Conservation (phyloP, 2,888 invertebrate species). For the Brachyptera risi region DNA sequence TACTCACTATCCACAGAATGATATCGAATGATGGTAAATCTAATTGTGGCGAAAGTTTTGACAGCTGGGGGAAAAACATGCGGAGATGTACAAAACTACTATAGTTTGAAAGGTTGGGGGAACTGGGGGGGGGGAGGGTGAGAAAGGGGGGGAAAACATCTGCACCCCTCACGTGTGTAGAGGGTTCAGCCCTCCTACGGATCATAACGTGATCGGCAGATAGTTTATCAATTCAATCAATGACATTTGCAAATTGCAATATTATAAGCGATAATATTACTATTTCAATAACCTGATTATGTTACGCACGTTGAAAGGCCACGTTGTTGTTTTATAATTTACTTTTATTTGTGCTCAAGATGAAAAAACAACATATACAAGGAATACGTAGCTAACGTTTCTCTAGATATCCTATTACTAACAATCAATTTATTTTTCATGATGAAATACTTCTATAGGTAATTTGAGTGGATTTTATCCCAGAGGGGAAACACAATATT, state of each 20-base stretch:
- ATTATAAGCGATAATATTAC: too few species aligned
- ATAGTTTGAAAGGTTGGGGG: too few species aligned
- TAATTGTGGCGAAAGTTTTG: slow-evolving; percentile 13
- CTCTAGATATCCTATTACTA: too few species aligned
- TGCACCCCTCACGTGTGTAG: not conserved
- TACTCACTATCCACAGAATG: not conserved
- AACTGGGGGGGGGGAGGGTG: not conserved
- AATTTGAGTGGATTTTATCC: too few species aligned
- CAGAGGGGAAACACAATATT: too few species aligned
- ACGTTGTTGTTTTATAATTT: slow-evolving; percentile 8
- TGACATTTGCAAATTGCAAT: not conserved
- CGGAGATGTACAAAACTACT: slow-evolving; percentile 3
- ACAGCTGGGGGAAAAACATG: slow-evolving; percentile 1
- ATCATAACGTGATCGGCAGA: not conserved
- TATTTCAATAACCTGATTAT: too few species aligned
- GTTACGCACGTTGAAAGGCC: not conserved
- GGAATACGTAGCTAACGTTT: too few species aligned
- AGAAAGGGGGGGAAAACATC: not conserved
- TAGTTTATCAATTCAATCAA: too few species aligned
- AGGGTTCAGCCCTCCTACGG: too few species aligned
- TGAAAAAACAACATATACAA: too few species aligned
- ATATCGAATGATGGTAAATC: slow-evolving; percentile 13
- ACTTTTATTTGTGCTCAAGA: too few species aligned
- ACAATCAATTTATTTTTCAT: not conserved
- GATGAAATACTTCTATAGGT: not conserved